Evolutionary conservation across 1,140 invertebrate genomes (phyloP), one percentile per base, ranked within the genome.

Genomic region (Acromyrmex charruanus): DNA sequence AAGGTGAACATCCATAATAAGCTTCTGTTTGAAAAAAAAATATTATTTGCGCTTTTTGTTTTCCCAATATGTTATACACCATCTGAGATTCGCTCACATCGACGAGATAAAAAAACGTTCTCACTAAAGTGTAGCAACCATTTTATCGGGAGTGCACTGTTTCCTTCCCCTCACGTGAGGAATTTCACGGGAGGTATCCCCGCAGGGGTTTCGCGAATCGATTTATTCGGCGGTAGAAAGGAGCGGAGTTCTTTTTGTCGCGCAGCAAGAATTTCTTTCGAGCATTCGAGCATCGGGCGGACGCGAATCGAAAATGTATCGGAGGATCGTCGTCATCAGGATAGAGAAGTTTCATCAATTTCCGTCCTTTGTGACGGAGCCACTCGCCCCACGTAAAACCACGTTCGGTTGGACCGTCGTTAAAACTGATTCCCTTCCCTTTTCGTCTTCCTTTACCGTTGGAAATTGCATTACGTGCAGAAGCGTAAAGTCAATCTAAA

Each of bases 241-340:
- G 16, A 65, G 16, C 16, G 66, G 31, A 5, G 39, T 72, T 66
- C 3, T 88, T 74, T 87, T 84, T 55, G 80, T 88, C 72, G 66
- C 16, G 80, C 31, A 28, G 7, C 18, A 49, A 74, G 69, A 58
- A 87, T 77, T 77, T 35, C 49, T 66, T 87, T 85, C 55, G n/a
- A 35, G 25, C 65, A n/a, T 39, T 9, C 39, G n/a, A 85, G 16
- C 25, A n/a, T 63, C 58, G 28, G 21, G 28, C 25, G 80, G 28
- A 77, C 31, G 85, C 21, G 69, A 84, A 84, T 65, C 39, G 69
- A 53, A 74, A 74, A 61, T 58, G 18, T 85, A 74, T 79, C 88
- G 59, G 12, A 35, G 80, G 1, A 12, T 25, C 25, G 79, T 58
- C 12, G 18, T 28, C 25, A 31, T 65, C 18, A 39, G 9, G 44